phyloP scores from a whole-genome alignment of 1,140 invertebrate genomes.

The Mactra quadrangularis region DNA sequence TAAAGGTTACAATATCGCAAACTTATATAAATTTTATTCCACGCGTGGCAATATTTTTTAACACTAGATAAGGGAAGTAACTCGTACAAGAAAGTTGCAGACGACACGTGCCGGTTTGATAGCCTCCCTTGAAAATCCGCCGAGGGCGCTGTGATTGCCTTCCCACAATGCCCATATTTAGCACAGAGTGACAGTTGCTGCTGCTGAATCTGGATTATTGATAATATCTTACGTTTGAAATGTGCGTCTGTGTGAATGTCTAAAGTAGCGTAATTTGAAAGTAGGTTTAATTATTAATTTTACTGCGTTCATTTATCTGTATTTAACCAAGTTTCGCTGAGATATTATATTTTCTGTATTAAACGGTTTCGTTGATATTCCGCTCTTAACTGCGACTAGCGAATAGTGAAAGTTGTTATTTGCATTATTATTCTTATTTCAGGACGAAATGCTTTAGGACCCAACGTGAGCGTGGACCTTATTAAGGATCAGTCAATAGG shows the following conservation, averaged over 20 bases:
- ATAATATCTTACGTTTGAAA: not conserved
- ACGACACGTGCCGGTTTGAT: not conserved
- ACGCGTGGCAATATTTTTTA: too few species aligned
- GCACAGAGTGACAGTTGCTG: slow-evolving; percentile 61
- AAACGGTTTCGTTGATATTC: not conserved
- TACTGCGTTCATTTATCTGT: not conserved
- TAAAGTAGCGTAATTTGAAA: too few species aligned
- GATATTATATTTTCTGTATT: too few species aligned
- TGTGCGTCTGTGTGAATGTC: slow-evolving; percentile 10
- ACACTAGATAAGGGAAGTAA: slow-evolving; percentile 2
- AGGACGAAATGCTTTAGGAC: too few species aligned
- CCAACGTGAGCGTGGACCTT: too few species aligned
- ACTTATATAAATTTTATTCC: too few species aligned
- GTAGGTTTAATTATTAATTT: slow-evolving; percentile 13
- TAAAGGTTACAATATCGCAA: too few species aligned
- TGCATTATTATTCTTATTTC: too few species aligned
- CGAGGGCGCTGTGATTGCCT: slow-evolving; percentile 35
- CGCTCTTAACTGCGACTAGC: not conserved
- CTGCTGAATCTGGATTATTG: slow-evolving; percentile 38
- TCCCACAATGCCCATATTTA: slow-evolving; percentile 61
- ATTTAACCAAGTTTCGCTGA: too few species aligned
- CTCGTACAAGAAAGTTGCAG: not conserved
- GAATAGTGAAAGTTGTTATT: not conserved
- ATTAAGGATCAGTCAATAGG: too few species aligned
- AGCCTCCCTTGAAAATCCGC: slow-evolving; percentile 43